Base-by-base conservation (phyloP, 2,113 vertebrate species). In the Scortum barcoo region DNA sequence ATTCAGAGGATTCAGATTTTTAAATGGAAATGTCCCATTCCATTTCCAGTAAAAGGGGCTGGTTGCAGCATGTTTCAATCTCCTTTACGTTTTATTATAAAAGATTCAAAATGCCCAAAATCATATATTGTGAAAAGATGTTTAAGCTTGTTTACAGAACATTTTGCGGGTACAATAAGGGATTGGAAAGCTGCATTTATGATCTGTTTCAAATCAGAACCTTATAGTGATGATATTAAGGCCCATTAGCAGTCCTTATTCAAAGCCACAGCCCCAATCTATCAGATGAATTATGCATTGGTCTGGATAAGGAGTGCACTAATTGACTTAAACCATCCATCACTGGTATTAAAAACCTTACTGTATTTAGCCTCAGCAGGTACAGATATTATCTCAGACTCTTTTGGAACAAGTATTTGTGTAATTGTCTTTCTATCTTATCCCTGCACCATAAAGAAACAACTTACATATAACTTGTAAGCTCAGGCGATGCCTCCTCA, bases 211-310 rank as follows among this genome's bases (percentile, higher is more conserved):
- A 70, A 83, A 85, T 84, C 72, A 63, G 51, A 87, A 76, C 72
- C 58, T 80, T 58, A 24, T 78, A 46, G 80, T 26, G 56, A 87
- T 84, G 76, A 91, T 93, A 92, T 92, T 86, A 92, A 80, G 78
- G 63, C 36, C 90, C 89, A 94, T 95, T 94, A 93, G 84, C 72
- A 56, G 83, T 88, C 91, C 90, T 94, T 85, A 78, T 91, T 93
- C 90, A 92, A 94, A 93, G 88, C 90, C 90, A 90, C 89, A 92
- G 86, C 79, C 83, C 78, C 82, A 88, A 87, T 94, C 88, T 93
- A 91, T 91, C 93, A 81, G 71, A 93, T 94, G 78, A 94, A 94
- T 95, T 90, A 95, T 96, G 91, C 92, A 96, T 94, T 84, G 89
- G 90, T 92, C 88, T 94, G 88, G 81, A 92, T 89, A 89, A 83